These are phyloP conservation scores for Nycticorax nycticorax DNA, from an alignment of 2,113 vertebrate genomes.

Conservation along the genomic window DNA sequence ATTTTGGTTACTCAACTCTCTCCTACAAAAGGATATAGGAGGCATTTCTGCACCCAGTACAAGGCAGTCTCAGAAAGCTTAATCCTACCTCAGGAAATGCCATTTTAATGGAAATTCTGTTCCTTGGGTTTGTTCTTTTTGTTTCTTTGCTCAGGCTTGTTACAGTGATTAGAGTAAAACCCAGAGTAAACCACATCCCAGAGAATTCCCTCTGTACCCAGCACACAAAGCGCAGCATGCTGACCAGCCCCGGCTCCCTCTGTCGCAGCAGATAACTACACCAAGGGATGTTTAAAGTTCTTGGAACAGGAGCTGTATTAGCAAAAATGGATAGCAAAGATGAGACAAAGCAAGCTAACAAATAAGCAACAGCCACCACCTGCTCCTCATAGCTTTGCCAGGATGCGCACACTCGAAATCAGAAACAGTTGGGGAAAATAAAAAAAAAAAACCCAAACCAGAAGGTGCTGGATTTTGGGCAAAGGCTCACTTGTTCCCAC, in stretches of 20 bases:
- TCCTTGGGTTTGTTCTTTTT: slow-evolving; percentile 43
- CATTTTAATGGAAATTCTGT: slow-evolving; percentile 47
- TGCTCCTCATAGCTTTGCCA: slow-evolving; percentile 8
- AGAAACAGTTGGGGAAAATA: not conserved
- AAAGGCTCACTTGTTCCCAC: not conserved
- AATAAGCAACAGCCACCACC: slow-evolving; percentile 44
- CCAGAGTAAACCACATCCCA: slow-evolving; percentile 22
- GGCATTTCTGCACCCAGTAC: not conserved
- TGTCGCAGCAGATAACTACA: slow-evolving; percentile 27
- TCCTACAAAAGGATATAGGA: not conserved
- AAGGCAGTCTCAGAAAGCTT: not conserved
- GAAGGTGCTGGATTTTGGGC: not conserved
- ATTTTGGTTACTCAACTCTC: not conserved
- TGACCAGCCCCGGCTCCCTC: not conserved
- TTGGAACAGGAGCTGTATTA: not conserved
- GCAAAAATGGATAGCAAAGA: slow-evolving; percentile 22
- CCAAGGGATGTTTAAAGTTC: not conserved
- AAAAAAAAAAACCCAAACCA: not conserved
- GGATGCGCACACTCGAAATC: not conserved
- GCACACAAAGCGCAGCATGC: not conserved
- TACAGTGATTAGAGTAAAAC: slow-evolving; percentile 59
- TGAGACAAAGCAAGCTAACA: slow-evolving; percentile 20
- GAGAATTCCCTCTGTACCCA: not conserved
- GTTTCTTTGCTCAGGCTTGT: slow-evolving; percentile 51
- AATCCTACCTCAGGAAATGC: slow-evolving; percentile 45